Evolutionary conservation across 2,113 vertebrate genomes (phyloP).

Genomic region (Grallaria varia): DNA sequence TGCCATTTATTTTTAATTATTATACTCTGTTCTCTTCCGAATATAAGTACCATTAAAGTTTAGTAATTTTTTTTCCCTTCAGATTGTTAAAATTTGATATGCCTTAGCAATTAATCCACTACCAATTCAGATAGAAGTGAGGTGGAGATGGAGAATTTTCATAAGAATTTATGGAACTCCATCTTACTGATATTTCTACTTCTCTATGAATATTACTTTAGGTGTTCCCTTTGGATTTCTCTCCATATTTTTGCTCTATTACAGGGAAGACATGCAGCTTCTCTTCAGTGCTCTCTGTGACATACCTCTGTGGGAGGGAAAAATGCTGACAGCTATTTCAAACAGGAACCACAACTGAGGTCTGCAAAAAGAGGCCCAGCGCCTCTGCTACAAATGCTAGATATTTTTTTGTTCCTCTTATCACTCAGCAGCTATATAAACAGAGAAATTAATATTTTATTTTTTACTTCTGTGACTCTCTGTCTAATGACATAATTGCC

Average conservation of each 20-base stretch:
- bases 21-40: neutral
- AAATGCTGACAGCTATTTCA: neutral
- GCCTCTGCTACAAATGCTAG: neutral
- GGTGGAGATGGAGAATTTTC: neutral
- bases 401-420: neutral
- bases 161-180: neutral
- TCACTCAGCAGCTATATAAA: neutral
- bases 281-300: neutral
- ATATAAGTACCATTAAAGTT: neutral
- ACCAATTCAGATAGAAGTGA: neutral
- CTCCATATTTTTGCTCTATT: neutral
- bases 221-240: neutral
- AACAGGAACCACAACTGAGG: neutral
- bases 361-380: neutral
- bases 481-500: neutral
- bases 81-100: neutral
- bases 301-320: neutral
- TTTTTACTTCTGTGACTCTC: neutral
- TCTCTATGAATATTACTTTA: neutral
- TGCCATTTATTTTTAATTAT: slow-evolving; percentile 7
- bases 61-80: neutral
- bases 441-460: neutral
- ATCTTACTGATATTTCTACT: neutral
- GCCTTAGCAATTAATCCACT: neutral
- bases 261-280: neutral